Conservation (phyloP, 2,888 invertebrate species). For the Apamea epomidion region DNA sequence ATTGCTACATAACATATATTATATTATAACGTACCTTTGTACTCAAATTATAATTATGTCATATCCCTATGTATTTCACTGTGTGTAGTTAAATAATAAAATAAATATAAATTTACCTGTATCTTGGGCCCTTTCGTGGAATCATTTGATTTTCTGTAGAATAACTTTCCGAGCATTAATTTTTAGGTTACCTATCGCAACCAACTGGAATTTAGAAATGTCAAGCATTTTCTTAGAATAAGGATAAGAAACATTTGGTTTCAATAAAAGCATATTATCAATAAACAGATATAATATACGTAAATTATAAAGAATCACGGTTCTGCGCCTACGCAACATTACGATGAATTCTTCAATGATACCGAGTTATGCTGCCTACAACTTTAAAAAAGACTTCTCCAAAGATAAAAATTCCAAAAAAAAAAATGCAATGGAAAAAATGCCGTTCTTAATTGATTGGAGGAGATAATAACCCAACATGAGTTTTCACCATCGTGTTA, state of each 20-base stretch:
- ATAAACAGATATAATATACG: background rate
- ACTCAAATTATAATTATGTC: too few relatives aligned
- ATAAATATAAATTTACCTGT: slow-evolving; percentile 38
- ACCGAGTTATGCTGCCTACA: background rate
- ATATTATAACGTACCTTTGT: too few relatives aligned
- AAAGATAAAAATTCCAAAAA: background rate
- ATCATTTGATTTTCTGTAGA: slow-evolving; percentile 40
- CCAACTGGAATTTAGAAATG: slow-evolving; percentile 51
- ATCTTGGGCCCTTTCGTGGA: background rate
- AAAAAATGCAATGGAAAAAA: too few relatives aligned
- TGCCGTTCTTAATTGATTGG: too few relatives aligned
- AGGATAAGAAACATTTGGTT: background rate
- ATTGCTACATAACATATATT: background rate
- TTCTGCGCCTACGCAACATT: background rate
- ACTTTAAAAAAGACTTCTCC: background rate
- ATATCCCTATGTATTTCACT: too few relatives aligned
- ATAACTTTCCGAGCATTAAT: slow-evolving; percentile 56
- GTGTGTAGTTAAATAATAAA: too few relatives aligned
- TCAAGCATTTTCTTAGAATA: background rate
- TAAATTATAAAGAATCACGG: background rate
- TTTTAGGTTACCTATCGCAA: slow-evolving; percentile 39
- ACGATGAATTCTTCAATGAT: background rate
- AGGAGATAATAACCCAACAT: background rate
- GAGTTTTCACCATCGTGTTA: background rate
- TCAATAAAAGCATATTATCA: background rate